phyloP scores from a whole-genome alignment of 2,113 vertebrate species.

The Larimichthys crocea region DNA sequence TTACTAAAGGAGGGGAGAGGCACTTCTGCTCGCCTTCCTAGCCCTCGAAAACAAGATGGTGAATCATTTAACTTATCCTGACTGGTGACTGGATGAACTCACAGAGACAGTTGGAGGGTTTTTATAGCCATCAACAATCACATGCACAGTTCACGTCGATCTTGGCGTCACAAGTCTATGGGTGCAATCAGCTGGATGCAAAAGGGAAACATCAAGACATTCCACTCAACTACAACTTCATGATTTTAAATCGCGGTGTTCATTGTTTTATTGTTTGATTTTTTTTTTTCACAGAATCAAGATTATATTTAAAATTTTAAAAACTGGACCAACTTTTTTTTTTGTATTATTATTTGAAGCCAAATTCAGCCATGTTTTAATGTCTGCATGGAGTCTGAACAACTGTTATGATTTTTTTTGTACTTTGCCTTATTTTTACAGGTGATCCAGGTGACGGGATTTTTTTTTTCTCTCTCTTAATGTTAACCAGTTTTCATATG shows the following conservation, averaged over 20 bases:
- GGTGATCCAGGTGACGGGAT: constrained; percentile 66
- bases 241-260: constrained; percentile 32
- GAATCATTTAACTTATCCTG: constrained; percentile 43
- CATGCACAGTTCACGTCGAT: constrained; percentile 31
- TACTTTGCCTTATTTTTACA: constrained; percentile 74
- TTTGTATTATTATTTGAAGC: constrained; percentile 52
- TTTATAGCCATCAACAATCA: constrained; percentile 43
- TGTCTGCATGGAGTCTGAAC: constrained; percentile 65
- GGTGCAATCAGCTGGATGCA: constrained; percentile 53
- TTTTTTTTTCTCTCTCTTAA: background rate
- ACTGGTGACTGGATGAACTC: constrained; percentile 51
- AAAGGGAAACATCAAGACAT: constrained; percentile 66
- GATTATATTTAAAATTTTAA: constrained; percentile 18
- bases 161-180: constrained; percentile 34
- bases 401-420: constrained; percentile 49
- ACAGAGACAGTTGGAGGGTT: constrained; percentile 14
- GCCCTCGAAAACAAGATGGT: constrained; percentile 6
- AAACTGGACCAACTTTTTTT: constrained; percentile 58
- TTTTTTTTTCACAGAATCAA: constrained; percentile 62
- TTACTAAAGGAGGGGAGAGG: constrained; percentile 17
- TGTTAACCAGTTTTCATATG: constrained; percentile 44
- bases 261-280: background rate
- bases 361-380: constrained; percentile 69
- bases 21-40: constrained; percentile 33
- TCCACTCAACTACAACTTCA: constrained; percentile 46